Conservation (phyloP, 2,888 invertebrate genomes). For the Galeopsomyia nigrocyanea region DNA sequence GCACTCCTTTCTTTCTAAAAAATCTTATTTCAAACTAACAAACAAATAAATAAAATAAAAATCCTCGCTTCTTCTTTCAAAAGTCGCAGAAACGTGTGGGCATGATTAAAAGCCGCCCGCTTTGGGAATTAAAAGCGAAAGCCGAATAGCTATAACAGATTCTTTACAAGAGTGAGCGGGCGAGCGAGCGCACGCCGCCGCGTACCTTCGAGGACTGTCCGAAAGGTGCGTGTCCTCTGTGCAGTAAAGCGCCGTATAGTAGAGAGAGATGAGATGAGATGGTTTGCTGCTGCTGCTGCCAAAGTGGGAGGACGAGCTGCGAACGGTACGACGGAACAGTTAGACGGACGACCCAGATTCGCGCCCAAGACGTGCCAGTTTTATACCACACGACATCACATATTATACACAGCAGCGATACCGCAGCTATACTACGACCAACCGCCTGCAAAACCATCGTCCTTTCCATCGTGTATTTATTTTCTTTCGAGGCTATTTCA, state of each 20-base stretch:
- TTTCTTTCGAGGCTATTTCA: too few relatives aligned
- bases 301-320: constrained; percentile 14
- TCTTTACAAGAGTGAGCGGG: neutral
- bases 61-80: too few relatives aligned
- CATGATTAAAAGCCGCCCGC: too few relatives aligned
- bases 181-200: constrained; percentile 11
- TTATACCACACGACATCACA: constrained; percentile 46
- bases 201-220: constrained; percentile 30
- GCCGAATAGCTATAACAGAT: too few relatives aligned
- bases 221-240: neutral
- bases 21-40: too few relatives aligned
- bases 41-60: too few relatives aligned
- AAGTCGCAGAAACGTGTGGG: too few relatives aligned
- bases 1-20: too few relatives aligned
- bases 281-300: constrained; percentile 12
- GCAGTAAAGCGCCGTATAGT: constrained; percentile 1
- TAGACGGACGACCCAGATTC: constrained; percentile 68
- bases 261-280: neutral
- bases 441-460: too few relatives aligned
- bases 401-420: too few relatives aligned
- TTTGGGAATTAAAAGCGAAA: too few relatives aligned
- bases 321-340: constrained; percentile 68
- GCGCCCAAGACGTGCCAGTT: constrained; percentile 66
- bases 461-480: neutral
- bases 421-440: too few relatives aligned